Evolutionary conservation across 2,888 invertebrate species (phyloP).

Genomic region (Helleia helle): DNA sequence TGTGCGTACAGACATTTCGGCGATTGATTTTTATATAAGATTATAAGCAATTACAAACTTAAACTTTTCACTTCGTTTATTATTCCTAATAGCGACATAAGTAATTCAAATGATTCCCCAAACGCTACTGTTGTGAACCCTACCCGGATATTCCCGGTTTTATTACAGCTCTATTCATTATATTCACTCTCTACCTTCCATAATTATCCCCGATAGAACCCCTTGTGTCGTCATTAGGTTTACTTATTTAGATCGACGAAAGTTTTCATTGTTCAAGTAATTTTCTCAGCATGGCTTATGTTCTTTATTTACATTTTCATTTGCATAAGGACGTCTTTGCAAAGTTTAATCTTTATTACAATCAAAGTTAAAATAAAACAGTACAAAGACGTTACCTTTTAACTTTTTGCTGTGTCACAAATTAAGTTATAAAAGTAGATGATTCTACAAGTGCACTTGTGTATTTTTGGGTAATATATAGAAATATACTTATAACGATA

Average conservation of each 20-base stretch:
- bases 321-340: slow-evolving; percentile 1
- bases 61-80: too few species aligned
- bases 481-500: too few species aligned
- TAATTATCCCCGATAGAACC: slow-evolving; percentile 1
- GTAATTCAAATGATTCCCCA: too few species aligned
- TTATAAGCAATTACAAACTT: too few species aligned
- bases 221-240: background rate
- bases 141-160: background rate
- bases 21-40: too few species aligned
- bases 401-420: too few species aligned
- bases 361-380: background rate
- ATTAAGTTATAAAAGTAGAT: too few species aligned
- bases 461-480: too few species aligned
- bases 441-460: too few species aligned
- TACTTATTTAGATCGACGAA: background rate
- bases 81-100: too few species aligned
- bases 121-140: slow-evolving; percentile 2
- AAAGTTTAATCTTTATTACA: background rate
- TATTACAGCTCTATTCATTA: slow-evolving; percentile 1
- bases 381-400: too few species aligned
- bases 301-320: slow-evolving; percentile 1
- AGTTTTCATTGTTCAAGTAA: background rate
- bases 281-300: slow-evolving; percentile 1
- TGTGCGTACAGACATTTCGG: too few species aligned
- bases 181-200: background rate